Percentiles rank a stretch among this genome's conserved stretches.
phyloP scores from a whole-genome alignment of 2,888 invertebrate genomes.

The Trichopoda pennipes region DNA sequence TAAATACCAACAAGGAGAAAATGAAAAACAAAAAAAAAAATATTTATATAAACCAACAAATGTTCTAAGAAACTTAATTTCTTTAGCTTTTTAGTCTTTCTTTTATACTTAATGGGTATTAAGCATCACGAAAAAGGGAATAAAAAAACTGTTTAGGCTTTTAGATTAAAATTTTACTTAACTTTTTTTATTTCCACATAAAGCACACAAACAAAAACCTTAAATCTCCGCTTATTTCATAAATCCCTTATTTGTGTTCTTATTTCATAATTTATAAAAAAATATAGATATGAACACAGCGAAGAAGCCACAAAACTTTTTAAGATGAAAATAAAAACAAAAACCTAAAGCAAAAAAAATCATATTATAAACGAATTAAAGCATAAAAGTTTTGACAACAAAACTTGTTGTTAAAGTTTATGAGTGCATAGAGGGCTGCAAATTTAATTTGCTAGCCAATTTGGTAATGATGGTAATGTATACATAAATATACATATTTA shows the following conservation, averaged over 20 bases:
- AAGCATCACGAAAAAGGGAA: not conserved
- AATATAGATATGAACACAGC: conserved; percentile 5
- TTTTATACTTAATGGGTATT: not conserved
- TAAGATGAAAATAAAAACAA: conserved; percentile 6
- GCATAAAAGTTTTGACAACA: conserved; percentile 62
- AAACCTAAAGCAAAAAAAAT: not conserved
- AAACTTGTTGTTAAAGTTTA: conserved; percentile 61
- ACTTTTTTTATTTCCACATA: conserved; percentile 4
- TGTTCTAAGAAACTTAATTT: conserved; percentile 52
- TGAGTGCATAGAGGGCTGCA: conserved; percentile 51
- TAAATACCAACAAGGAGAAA: conserved; percentile 60
- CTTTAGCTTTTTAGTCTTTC: conserved; percentile 34
- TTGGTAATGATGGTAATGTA: conserved; percentile 49
- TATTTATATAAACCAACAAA: not conserved
- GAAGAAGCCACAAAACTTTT: conserved; percentile 43
- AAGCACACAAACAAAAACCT: conserved; percentile 23
- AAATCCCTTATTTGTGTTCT: not conserved
- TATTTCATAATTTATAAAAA: conserved; percentile 19
- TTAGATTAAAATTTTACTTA: not conserved
- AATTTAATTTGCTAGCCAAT: conserved; percentile 51
- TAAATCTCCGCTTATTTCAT: conserved; percentile 5
- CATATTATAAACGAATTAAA: conserved; percentile 52
- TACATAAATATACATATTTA: conserved; percentile 4
- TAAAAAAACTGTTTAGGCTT: not conserved
- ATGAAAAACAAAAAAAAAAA: conserved; percentile 14